These are phyloP conservation scores for Ommatoiulus sabulosus DNA, from an alignment of 2,888 invertebrate species.

Conservation along the genomic window DNA sequence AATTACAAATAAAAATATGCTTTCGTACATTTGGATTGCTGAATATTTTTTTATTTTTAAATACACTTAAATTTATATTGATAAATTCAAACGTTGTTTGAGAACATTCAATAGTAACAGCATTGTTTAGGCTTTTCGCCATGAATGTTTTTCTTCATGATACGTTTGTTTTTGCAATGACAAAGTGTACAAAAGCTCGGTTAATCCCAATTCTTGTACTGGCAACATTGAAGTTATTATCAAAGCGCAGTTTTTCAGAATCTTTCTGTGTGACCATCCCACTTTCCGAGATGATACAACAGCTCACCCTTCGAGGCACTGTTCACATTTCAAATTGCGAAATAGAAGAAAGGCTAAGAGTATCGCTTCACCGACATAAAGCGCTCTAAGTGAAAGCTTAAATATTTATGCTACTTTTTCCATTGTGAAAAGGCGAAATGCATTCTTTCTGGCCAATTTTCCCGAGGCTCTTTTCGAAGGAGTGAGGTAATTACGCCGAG, in stretches of 20 bases:
- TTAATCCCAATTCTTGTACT: too few species aligned
- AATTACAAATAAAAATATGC: too few species aligned
- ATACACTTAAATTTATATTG: too few species aligned
- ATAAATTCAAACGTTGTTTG: too few species aligned
- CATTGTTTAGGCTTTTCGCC: too few species aligned
- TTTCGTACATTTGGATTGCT: too few species aligned
- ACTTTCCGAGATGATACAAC: not conserved
- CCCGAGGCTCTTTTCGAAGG: not conserved
- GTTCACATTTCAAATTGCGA: conserved; percentile 30
- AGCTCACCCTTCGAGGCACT: not conserved
- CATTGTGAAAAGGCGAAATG: not conserved
- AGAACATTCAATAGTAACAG: too few species aligned
- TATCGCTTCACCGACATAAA: not conserved
- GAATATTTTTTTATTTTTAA: too few species aligned
- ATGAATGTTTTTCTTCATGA: too few species aligned
- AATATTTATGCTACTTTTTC: conserved; percentile 15
- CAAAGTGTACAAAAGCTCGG: too few species aligned
- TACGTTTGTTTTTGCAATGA: too few species aligned
- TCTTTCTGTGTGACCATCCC: not conserved
- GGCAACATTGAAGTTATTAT: too few species aligned
- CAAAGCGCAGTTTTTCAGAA: not conserved
- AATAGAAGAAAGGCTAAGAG: not conserved
- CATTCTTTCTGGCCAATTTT: not conserved
- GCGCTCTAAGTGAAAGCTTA: conserved; percentile 8
- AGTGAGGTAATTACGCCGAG: not conserved